phyloP scores from a whole-genome alignment of 1,140 invertebrate genomes.

The Tyrophagus putrescentiae region DNA sequence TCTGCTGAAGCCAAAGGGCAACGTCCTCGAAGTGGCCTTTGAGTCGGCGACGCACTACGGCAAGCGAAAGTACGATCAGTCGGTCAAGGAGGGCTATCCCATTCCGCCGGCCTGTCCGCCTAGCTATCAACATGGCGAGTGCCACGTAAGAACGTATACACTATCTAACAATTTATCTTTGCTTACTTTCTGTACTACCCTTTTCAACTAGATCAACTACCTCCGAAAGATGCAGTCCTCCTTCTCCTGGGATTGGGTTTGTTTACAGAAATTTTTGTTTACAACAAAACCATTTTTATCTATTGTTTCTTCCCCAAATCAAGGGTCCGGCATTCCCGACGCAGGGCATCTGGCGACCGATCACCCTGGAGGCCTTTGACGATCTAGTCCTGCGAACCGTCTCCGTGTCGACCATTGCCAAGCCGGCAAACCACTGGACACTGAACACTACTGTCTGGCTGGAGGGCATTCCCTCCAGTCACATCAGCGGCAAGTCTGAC shows the following conservation, averaged over 20 bases:
- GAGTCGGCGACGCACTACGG: constrained; percentile 56
- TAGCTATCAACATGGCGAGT: constrained; percentile 68
- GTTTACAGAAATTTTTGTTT: no score
- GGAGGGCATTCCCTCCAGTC: not conserved
- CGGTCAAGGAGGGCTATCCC: constrained; percentile 39
- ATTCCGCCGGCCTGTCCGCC: constrained; percentile 61
- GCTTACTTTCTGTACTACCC: no score
- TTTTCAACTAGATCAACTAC: no score
- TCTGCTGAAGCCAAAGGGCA: constrained; percentile 38
- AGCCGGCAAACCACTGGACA: not conserved
- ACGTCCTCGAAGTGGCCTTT: constrained; percentile 53
- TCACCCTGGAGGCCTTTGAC: constrained; percentile 40
- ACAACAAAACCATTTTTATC: not conserved
- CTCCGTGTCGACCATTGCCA: not conserved
- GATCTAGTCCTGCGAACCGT: not conserved
- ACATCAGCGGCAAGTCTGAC: not conserved
- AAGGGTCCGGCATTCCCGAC: constrained; percentile 69
- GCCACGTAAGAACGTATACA: no score
- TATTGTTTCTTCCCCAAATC: not conserved
- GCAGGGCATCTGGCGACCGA: constrained; percentile 62
- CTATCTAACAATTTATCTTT: no score
- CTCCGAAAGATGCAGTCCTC: constrained; percentile 91
- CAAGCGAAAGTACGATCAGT: constrained; percentile 40
- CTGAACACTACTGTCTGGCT: not conserved
- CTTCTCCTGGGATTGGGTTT: constrained; percentile 94